phyloP scores from a whole-genome alignment of 1,140 invertebrate genomes.

The Habropoda laboriosa region DNA sequence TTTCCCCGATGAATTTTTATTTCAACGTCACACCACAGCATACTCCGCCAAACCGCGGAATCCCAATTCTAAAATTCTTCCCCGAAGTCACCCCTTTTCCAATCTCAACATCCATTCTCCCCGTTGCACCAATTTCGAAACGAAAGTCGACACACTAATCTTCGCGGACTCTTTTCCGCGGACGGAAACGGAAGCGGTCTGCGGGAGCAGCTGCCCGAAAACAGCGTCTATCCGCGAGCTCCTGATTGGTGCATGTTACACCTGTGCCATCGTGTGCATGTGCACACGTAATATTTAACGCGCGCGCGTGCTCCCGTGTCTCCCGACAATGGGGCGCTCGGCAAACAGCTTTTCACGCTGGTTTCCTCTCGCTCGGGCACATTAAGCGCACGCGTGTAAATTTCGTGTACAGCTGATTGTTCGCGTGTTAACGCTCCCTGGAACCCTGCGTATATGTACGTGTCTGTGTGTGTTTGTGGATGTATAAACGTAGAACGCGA shows the following conservation, averaged over 20 bases:
- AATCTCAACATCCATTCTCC: no score
- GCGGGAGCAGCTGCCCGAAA: conserved; percentile 37
- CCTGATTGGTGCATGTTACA: conserved; percentile 58
- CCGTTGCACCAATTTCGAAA: background rate
- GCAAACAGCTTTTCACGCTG: conserved; percentile 64
- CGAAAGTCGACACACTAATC: background rate
- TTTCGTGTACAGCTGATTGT: conserved; percentile 64
- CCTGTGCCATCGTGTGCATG: conserved; percentile 45
- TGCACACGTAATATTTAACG: conserved; percentile 63
- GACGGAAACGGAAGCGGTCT: background rate
- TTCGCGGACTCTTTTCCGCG: background rate
- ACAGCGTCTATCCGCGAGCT: conserved; percentile 14
- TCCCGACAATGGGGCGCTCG: conserved; percentile 58
- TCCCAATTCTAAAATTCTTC: background rate
- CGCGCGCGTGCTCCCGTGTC: conserved; percentile 39
- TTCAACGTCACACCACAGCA: no score
- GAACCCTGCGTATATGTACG: background rate
- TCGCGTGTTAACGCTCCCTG: conserved; percentile 57
- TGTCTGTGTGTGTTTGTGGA: no score
- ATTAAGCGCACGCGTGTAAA: conserved; percentile 67
- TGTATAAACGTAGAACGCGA: conserved; percentile 24
- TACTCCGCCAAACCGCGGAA: no score
- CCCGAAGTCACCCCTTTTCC: background rate
- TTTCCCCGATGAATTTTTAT: no score
- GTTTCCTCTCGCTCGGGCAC: conserved; percentile 58